Evolutionary conservation across 2,888 invertebrate species (phyloP).

Genomic region (Tethea ocularis): DNA sequence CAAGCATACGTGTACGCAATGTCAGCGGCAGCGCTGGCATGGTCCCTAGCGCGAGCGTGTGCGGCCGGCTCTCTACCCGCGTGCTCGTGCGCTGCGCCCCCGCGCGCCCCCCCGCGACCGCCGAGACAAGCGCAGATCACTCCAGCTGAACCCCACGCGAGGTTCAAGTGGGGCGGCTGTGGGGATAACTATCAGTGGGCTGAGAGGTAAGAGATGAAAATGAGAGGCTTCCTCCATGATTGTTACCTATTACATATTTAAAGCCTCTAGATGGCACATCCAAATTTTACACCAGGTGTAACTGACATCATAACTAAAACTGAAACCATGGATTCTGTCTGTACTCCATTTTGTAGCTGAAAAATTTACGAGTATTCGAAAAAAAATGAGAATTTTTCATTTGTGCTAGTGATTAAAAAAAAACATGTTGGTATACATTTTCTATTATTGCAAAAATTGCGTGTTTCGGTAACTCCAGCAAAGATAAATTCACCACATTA

Average conservation of each 20-base stretch:
- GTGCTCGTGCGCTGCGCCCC: slow-evolving; percentile 91
- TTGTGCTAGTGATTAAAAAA: no score
- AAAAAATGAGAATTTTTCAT: no score
- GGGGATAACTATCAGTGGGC: slow-evolving; percentile 92
- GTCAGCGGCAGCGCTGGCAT: slow-evolving; percentile 90
- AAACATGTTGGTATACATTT: background rate
- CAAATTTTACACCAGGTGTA: no score
- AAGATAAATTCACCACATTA: background rate
- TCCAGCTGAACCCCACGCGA: slow-evolving; percentile 87
- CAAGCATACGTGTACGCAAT: slow-evolving; percentile 94
- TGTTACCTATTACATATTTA: no score
- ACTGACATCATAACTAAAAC: no score
- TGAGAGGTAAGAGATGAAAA: slow-evolving; percentile 61
- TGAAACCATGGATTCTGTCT: no score
- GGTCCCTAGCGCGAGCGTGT: slow-evolving; percentile 91
- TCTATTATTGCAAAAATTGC: background rate
- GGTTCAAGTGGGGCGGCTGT: slow-evolving; percentile 95
- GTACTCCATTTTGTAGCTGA: no score
- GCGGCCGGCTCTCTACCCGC: slow-evolving; percentile 89
- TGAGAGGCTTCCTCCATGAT: background rate
- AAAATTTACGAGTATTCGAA: no score
- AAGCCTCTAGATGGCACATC: no score
- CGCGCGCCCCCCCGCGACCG: slow-evolving; percentile 84
- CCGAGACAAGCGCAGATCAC: slow-evolving; percentile 84
- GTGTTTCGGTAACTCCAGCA: background rate